Conservation (phyloP, 2,797 vertebrate genomes). For the Sparidentex hasta region DNA sequence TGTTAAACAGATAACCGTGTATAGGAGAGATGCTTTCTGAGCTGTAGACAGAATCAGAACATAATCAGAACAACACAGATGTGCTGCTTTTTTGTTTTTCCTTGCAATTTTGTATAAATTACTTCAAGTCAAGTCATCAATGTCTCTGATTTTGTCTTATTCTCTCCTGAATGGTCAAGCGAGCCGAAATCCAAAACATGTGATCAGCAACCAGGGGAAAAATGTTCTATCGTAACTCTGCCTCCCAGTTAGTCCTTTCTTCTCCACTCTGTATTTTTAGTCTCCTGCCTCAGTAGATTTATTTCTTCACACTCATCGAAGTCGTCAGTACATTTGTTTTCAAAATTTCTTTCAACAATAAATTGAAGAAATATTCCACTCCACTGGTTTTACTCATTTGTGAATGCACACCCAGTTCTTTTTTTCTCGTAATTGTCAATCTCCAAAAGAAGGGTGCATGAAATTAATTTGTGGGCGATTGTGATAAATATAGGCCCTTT, state of each 20-base stretch:
- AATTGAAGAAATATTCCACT: constrained; percentile 65
- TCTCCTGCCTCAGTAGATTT: neutral
- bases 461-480: constrained; percentile 78
- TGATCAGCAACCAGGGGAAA: neutral
- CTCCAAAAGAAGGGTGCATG: constrained; percentile 79
- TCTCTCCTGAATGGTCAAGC: no score
- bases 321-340: constrained; percentile 19
- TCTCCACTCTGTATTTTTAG: neutral
- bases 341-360: constrained; percentile 36
- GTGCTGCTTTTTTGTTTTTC: no score
- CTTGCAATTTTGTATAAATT: no score
- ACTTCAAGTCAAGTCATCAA: no score
- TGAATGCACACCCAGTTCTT: constrained; percentile 40
- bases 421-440: constrained; percentile 76
- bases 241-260: neutral
- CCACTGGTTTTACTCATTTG: constrained; percentile 70
- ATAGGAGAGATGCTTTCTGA: no score
- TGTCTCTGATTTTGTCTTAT: no score
- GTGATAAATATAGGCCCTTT: constrained; percentile 45
- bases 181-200: neutral
- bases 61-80: no score
- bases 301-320: constrained; percentile 21
- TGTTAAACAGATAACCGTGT: no score
- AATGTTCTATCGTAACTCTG: no score
- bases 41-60: no score